phyloP scores from a whole-genome alignment of 2,888 invertebrate species.

The Aphidoletes aphidimyza region DNA sequence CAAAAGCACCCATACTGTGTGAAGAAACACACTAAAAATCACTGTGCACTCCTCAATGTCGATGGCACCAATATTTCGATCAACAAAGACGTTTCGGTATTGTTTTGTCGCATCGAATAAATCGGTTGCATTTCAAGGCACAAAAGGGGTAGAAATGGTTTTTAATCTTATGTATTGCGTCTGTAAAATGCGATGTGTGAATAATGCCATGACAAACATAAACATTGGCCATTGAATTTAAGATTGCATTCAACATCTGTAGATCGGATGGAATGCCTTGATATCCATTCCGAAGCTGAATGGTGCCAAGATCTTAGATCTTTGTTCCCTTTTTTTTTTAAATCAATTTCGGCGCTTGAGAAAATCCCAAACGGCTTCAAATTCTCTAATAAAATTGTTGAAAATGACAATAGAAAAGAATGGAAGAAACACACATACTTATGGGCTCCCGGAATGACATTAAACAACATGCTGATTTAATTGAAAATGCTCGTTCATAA shows the following conservation, averaged over 20 bases:
- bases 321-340: background rate
- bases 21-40: too few relatives aligned
- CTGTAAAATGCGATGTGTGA: background rate
- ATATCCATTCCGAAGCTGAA: background rate
- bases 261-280: conserved; percentile 23
- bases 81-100: background rate
- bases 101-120: background rate
- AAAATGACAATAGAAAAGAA: background rate
- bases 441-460: background rate
- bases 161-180: too few relatives aligned
- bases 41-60: background rate
- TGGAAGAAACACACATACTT: background rate
- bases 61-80: background rate
- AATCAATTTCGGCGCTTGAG: conserved; percentile 29
- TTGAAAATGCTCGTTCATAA: conserved; percentile 7
- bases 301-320: background rate
- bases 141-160: background rate
- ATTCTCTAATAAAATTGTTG: background rate
- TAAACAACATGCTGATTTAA: background rate
- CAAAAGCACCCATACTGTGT: background rate
- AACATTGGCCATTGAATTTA: background rate
- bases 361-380: background rate
- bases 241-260: background rate
- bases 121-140: background rate
- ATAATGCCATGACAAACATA: background rate